Percentiles rank a stretch among this genome's conserved stretches.
Conservation (phyloP, 2,888 invertebrate species). For the Troides oblongomaculatus region DNA sequence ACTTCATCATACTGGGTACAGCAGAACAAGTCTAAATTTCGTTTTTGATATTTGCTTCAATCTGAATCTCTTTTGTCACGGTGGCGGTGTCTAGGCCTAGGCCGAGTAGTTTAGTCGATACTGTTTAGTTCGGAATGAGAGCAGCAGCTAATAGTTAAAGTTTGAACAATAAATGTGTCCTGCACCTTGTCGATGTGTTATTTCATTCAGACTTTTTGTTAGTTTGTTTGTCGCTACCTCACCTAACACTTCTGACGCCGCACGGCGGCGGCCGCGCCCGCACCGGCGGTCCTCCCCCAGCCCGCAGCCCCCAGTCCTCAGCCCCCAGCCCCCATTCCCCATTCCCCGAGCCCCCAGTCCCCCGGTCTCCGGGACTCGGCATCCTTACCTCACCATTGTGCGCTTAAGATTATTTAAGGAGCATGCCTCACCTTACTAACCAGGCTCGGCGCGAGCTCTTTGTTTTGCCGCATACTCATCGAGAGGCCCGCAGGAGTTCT, state of each 20-base stretch:
- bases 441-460: conserved; percentile 75
- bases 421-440: conserved; percentile 76
- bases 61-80: conserved; percentile 60
- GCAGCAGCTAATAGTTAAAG: conserved; percentile 66
- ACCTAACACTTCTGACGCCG: conserved; percentile 69
- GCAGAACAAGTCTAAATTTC: conserved; percentile 81
- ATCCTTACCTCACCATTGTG: conserved; percentile 77
- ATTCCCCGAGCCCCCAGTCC: conserved; percentile 45
- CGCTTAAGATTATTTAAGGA: conserved; percentile 75
- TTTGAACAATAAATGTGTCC: conserved; percentile 69
- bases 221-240: conserved; percentile 78
- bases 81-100: conserved; percentile 77
- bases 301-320: too few relatives aligned
- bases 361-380: conserved; percentile 62
- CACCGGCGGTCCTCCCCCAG: conserved; percentile 51
- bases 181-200: conserved; percentile 64
- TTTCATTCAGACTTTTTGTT: conserved; percentile 72
- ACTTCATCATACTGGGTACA: conserved; percentile 53
- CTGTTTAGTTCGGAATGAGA: conserved; percentile 68
- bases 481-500: conserved; percentile 65
- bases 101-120: conserved; percentile 71
- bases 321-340: too few relatives aligned
- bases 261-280: conserved; percentile 52
- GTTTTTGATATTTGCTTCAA: conserved; percentile 79
- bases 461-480: conserved; percentile 75